Evolutionary conservation across 2,797 vertebrate genomes (phyloP).

Genomic region (Anolis apletophallus): DNA sequence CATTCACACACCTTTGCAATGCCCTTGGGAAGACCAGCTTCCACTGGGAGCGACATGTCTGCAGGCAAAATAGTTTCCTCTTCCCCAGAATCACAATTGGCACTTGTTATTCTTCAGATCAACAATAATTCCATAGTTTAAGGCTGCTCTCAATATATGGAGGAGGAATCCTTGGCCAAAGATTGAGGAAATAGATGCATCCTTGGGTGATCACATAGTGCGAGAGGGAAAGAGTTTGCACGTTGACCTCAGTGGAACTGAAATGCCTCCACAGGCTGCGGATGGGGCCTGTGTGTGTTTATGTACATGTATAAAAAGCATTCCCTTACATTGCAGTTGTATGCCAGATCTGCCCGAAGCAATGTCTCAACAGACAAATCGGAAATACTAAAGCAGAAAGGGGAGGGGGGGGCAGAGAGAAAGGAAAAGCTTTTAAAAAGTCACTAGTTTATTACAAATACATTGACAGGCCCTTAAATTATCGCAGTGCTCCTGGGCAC

Average conservation of each 20-base stretch:
- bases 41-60: not conserved
- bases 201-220: not conserved
- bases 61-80: not conserved
- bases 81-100: no score
- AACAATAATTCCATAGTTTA: not conserved
- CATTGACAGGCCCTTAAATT: constrained; percentile 29
- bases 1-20: not conserved
- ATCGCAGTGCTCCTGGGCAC: constrained; percentile 13
- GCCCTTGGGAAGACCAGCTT: not conserved
- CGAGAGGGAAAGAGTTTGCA: not conserved
- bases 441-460: constrained; percentile 22
- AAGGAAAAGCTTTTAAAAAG: not conserved
- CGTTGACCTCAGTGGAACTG: not conserved
- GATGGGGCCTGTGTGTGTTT: not conserved
- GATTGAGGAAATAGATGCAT: not conserved
- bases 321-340: not conserved
- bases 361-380: not conserved
- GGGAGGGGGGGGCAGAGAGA: not conserved
- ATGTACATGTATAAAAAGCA: not conserved
- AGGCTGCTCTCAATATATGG: not conserved
- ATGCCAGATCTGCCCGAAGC: constrained; percentile 10
- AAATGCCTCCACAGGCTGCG: not conserved
- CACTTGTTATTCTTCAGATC: not conserved
- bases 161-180: not conserved
- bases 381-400: not conserved